Conservation (phyloP, 2,888 invertebrate genomes). For the Polylopha cassiicola region DNA sequence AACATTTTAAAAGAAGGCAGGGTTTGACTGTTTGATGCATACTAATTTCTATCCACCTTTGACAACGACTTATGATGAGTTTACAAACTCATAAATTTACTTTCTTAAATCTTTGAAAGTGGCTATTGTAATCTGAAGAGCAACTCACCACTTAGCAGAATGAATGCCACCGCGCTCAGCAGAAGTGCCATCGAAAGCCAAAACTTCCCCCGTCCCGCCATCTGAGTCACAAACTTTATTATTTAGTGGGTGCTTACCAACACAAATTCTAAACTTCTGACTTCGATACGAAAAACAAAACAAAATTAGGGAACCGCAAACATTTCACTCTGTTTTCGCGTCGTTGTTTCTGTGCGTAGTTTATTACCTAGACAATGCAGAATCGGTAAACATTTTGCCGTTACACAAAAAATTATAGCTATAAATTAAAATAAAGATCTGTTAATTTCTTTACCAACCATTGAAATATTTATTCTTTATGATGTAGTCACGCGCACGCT, state of each 20-base stretch:
- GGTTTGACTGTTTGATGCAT: no score
- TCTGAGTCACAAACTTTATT: constrained; percentile 39
- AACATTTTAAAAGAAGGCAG: no score
- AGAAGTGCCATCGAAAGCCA: constrained; percentile 37
- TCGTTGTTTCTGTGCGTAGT: background rate
- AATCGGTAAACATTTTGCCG: no score
- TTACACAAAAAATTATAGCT: no score
- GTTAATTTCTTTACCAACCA: no score
- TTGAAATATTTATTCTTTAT: constrained; percentile 5
- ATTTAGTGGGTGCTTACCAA: constrained; percentile 7
- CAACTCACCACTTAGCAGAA: constrained; percentile 66
- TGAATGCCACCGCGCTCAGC: constrained; percentile 45
- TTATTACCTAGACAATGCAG: no score
- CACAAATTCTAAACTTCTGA: constrained; percentile 3
- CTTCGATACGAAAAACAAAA: constrained; percentile 14
- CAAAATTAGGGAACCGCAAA: constrained; percentile 14
- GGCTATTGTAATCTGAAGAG: constrained; percentile 37
- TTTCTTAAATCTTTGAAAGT: constrained; percentile 8
- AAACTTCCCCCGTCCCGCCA: constrained; percentile 42
- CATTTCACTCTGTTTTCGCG: constrained; percentile 1
- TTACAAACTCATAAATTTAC: constrained; percentile 7
- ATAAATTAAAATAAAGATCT: no score
- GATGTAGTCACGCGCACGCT: constrained; percentile 13
- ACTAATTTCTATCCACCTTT: no score
- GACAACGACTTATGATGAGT: no score